Percentiles rank a stretch among this genome's conserved stretches.
Conservation (phyloP, 1,140 invertebrate species). For the Cyrtorhinus lividipennis region DNA sequence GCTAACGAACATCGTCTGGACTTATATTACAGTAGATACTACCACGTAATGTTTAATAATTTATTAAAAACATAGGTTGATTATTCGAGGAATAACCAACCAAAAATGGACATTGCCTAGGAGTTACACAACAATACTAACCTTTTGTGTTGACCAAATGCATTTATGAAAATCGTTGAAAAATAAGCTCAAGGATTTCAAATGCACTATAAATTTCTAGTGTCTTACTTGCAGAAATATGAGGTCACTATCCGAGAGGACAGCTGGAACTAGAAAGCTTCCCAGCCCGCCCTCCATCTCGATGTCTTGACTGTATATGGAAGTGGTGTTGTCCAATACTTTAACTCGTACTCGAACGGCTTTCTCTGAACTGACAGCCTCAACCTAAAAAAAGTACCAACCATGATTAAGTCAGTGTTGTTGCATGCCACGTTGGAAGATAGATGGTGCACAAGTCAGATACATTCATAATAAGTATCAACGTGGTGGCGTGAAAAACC, state of each 20-base stretch:
- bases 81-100: too few species aligned
- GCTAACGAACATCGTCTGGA: background rate
- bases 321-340: slow-evolving; percentile 46
- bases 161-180: too few species aligned
- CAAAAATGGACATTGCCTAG: background rate
- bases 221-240: slow-evolving; percentile 46
- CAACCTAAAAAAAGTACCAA: slow-evolving; percentile 39
- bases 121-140: too few species aligned
- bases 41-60: background rate
- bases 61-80: too few species aligned
- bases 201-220: too few species aligned
- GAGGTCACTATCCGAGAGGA: slow-evolving; percentile 43
- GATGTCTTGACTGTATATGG: slow-evolving; percentile 50
- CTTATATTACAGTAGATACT: background rate
- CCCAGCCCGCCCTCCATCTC: slow-evolving; percentile 46
- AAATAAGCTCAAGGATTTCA: too few species aligned
- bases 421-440: too few species aligned
- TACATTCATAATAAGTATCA: too few species aligned
- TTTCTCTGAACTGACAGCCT: slow-evolving; percentile 48
- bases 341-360: slow-evolving; percentile 44
- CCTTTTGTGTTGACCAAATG: too few species aligned
- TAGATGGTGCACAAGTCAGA: too few species aligned
- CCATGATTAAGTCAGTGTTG: too few species aligned
- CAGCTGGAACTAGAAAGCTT: slow-evolving; percentile 44
- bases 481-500: too few species aligned